Evolutionary conservation across 2,797 vertebrate genomes (phyloP), one percentile per base, ranked within the genome.

Genomic region (Myoxocephalus aenaeus): DNA sequence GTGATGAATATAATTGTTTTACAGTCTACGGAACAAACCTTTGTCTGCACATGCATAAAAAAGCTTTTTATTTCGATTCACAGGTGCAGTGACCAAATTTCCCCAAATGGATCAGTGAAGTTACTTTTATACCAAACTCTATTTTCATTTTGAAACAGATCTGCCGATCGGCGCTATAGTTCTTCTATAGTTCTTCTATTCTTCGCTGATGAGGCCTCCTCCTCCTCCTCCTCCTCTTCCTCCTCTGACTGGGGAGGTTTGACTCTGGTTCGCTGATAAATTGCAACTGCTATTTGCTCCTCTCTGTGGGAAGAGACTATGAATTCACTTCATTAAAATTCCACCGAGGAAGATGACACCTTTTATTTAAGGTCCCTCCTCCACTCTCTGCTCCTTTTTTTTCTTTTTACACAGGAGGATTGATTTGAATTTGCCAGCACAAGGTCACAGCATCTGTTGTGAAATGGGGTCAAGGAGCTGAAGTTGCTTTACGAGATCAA

Each of bases 271-370:
- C 70, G 40, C 78, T 88, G 86, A 89, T 88, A 75, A 86, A 89
- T 81, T 81, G 70, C 72, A 61, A 64, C 75, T 73, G 67, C 75
- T 84, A 69, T 73, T 82, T 81, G 70, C 58, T 83, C 65, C 58
- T 83, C 62, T 78, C 77, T 36, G 61, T 59, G 65, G 73, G 73
- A 67, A 81, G 42, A 70, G 34, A 71, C 73, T 53, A 72, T 70
- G 86, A 89, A 88, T 85, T 86, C 68, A 78, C 80, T 82, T 90
- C 78, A 87, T 90, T 89, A 84, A 83, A 87, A 91, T 89, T 91
- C 87, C 79, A 83, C 70, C 7, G 46, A 74, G 81, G 75, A 75
- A 81, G 82, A 86, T 80, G 79, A 86, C 84, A 84, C 84, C 74
- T 88, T 86, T 88, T 89, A 85, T 88, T 88, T 86, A 86, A 89